These are phyloP conservation scores for Sebastes melanostomus DNA, from an alignment of 2,797 vertebrate genomes.

Conservation along the genomic window DNA sequence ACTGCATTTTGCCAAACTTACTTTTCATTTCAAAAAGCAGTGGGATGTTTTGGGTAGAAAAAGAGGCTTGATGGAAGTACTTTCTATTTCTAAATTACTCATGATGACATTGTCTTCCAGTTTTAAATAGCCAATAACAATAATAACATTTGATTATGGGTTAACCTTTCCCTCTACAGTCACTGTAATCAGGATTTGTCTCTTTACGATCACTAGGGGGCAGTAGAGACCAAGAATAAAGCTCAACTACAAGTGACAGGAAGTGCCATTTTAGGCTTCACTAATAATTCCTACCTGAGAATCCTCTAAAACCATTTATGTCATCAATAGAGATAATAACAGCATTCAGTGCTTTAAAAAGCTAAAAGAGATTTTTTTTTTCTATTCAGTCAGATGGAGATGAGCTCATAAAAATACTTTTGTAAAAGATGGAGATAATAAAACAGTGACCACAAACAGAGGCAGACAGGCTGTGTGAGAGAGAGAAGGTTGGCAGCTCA, in stretches of 20 bases:
- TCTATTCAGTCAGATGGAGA: background rate
- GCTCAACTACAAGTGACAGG: background rate
- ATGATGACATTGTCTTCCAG: background rate
- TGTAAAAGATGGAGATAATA: background rate
- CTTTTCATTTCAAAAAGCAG: background rate
- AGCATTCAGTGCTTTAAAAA: background rate
- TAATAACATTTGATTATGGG: background rate
- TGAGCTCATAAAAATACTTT: background rate
- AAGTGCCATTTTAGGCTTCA: conserved; percentile 4
- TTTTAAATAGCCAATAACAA: background rate
- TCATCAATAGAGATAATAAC: background rate
- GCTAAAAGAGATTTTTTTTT: background rate
- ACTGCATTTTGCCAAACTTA: background rate
- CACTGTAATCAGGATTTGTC: background rate
- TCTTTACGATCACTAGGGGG: conserved; percentile 51
- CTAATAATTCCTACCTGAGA: conserved; percentile 2
- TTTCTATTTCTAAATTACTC: background rate
- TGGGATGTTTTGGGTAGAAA: background rate
- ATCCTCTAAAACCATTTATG: conserved; percentile 2
- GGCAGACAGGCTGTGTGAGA: background rate
- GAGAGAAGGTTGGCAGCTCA: background rate
- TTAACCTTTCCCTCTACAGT: background rate
- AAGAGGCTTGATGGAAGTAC: background rate
- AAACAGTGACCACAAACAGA: background rate
- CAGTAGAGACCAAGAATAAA: conserved; percentile 65